Conservation (phyloP, 1,140 invertebrate species). For the Sycobia sp. region DNA sequence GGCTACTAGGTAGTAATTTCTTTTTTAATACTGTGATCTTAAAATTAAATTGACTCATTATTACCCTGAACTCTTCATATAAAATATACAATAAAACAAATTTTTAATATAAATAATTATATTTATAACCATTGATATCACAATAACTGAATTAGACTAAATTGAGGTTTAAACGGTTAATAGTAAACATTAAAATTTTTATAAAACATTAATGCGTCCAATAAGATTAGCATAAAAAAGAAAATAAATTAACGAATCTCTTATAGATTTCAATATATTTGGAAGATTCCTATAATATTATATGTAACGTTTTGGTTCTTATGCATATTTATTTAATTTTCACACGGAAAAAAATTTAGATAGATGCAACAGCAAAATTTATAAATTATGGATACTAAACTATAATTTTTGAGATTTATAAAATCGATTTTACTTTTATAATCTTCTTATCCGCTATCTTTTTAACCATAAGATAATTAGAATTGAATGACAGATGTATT, state of each 20-base stretch:
- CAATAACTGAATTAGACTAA: slow-evolving; percentile 26
- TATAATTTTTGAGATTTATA: too few relatives aligned
- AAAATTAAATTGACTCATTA: too few relatives aligned
- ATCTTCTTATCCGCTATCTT: too few relatives aligned
- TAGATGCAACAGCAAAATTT: too few relatives aligned
- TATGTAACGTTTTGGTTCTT: slow-evolving; percentile 37
- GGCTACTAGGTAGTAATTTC: too few relatives aligned
- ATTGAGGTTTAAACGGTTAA: slow-evolving; percentile 9
- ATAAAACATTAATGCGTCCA: slow-evolving; percentile 26
- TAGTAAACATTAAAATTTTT: slow-evolving; percentile 20
- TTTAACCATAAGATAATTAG: too few relatives aligned
- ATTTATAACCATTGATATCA: slow-evolving; percentile 32
- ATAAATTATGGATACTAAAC: too few relatives aligned
- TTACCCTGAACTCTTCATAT: too few relatives aligned
- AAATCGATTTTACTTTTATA: too few relatives aligned
- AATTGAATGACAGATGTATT: too few relatives aligned
- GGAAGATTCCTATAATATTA: slow-evolving; percentile 27
- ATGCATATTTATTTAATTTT: slow-evolving; percentile 24
- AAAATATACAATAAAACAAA: background rate
- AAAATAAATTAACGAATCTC: slow-evolving; percentile 30
- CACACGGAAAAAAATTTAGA: too few relatives aligned
- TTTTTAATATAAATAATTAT: slow-evolving; percentile 24
- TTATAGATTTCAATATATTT: slow-evolving; percentile 10
- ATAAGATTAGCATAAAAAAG: slow-evolving; percentile 21
- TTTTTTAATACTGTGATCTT: too few relatives aligned